These are phyloP conservation scores for Aethina tumida DNA, from an alignment of 1,140 invertebrate species.

Conservation along the genomic window DNA sequence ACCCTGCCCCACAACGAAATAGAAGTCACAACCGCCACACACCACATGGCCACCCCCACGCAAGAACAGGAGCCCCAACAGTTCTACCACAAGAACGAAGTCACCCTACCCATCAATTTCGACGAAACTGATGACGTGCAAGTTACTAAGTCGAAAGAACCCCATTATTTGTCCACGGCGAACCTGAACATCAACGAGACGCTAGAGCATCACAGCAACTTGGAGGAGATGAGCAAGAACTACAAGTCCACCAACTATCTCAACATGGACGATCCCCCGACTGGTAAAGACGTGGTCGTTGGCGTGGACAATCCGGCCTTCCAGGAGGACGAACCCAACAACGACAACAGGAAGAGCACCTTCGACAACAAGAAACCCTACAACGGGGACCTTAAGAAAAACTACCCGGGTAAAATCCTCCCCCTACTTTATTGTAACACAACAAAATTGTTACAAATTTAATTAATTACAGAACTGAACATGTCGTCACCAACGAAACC, in stretches of 20 bases:
- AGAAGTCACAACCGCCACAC: conserved; percentile 12
- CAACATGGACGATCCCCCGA: conserved; percentile 21
- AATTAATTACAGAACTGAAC: conserved; percentile 12
- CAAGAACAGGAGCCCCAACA: conserved; percentile 13
- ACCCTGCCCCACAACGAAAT: conserved; percentile 5
- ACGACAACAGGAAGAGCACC: conserved; percentile 15
- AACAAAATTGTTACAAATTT: no score
- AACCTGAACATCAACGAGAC: conserved; percentile 33
- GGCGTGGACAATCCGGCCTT: conserved; percentile 27
- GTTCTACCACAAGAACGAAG: conserved; percentile 35
- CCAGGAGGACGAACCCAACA: conserved; percentile 17
- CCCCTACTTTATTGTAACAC: no score
- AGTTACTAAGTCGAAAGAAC: conserved; percentile 19
- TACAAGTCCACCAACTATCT: conserved; percentile 30
- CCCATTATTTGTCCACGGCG: conserved; percentile 33
- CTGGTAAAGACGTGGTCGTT: conserved; percentile 15
- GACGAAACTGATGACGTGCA: conserved; percentile 25
- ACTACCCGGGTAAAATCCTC: no score
- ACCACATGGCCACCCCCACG: conserved; percentile 7
- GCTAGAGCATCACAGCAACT: conserved; percentile 27
- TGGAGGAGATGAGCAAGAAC: conserved; percentile 30
- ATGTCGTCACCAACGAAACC: conserved; percentile 21
- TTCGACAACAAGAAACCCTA: conserved; percentile 31
- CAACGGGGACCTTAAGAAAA: conserved; percentile 32
- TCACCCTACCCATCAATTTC: conserved; percentile 32